Base-by-base conservation (phyloP, 2,113 vertebrate genomes). In the Entelurus aequoreus region DNA sequence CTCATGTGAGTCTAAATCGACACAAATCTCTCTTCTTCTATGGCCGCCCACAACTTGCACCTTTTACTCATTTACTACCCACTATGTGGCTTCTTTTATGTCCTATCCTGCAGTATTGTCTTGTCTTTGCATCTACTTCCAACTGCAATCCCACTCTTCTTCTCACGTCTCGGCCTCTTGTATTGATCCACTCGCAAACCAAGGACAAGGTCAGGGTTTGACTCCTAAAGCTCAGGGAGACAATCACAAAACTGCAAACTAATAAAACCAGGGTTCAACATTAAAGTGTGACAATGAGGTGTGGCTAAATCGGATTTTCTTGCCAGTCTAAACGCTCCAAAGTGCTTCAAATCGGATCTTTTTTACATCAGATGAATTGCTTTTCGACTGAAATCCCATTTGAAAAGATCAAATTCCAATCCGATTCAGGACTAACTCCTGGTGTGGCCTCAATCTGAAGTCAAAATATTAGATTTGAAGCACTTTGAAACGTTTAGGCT, bases 251-350 rank as follows among this genome's bases (percentile, higher is more conserved):
- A 28, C 62, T 36, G 44, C 37, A 53, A 42, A 68, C 10, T 35
- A 63, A 71, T 54, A 77, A 36, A 75, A 46, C 36, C 42, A 60
- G 42, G 46, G 35, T 58, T 36, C 58, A 8, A 11, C 13, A 28
- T 8, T 14, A 50, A 38, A 36, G 35, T 69, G 19, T 19, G 19
- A 19, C 19, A 19, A 19, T 19, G 19, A 19, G 60, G 63, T 70
- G 62, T 57, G 66, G 19, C 19, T 2, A 19, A 19, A 19, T 19
- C 19, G 19, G 1, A 1, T 19, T 19, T 19, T 19, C 19, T 19
- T 19, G 19, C 19, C 19, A 19, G 19, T 19, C 19, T 19, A 19
- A 19, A 19, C 19, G 19, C 19, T 19, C 19, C 19, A 19, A 19
- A 19, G 19, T 19, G 19, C 19, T 19, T 19, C 19, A 19, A 19